Conservation (phyloP, 2,113 vertebrate genomes). For the Lamprotornis superbus region DNA sequence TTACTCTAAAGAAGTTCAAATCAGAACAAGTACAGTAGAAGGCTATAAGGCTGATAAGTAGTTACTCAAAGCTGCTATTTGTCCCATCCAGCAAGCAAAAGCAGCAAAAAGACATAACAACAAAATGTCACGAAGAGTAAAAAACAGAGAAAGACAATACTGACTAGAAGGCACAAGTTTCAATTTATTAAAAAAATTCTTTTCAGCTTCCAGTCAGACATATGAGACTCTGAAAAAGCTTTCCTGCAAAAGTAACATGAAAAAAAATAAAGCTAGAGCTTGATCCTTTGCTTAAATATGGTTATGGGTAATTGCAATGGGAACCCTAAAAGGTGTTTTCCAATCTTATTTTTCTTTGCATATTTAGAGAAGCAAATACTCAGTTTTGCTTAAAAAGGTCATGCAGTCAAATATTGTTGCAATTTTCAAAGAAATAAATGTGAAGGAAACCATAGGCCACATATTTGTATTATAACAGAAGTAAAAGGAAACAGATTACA, state of each 20-base stretch:
- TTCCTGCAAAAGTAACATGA: neutral
- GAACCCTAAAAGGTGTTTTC: neutral
- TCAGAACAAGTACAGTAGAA: neutral
- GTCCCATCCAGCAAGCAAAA: neutral
- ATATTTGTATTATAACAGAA: neutral
- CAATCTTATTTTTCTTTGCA: neutral
- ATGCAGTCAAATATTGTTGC: neutral
- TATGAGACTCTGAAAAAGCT: neutral
- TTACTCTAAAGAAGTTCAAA: neutral
- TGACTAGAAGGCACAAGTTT: neutral
- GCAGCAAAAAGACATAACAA: neutral
- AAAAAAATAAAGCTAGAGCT: neutral
- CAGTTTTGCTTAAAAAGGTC: neutral
- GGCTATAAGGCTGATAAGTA: neutral
- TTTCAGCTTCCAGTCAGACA: neutral
- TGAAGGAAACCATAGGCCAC: neutral
- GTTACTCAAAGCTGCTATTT: neutral
- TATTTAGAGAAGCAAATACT: neutral
- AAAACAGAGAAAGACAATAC: neutral
- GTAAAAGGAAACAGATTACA: neutral
- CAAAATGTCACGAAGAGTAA: neutral
- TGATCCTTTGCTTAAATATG: neutral
- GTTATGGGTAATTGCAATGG: neutral
- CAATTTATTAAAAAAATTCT: neutral
- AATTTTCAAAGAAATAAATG: neutral